Conservation (phyloP, 1,140 invertebrate species). For the Dendroctonus ponderosae region DNA sequence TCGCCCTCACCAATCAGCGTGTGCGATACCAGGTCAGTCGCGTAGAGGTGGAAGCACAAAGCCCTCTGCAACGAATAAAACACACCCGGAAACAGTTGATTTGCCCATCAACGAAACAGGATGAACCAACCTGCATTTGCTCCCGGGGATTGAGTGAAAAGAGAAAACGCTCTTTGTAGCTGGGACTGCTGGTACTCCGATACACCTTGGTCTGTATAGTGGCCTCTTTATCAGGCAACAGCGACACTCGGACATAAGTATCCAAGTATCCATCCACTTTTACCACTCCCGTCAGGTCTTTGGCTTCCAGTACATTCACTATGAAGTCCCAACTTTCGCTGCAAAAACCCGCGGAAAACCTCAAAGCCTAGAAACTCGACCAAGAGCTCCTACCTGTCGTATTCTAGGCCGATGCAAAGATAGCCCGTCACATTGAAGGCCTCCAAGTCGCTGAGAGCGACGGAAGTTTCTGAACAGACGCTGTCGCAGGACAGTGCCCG, state of each 20-base stretch:
- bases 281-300: constrained; percentile 66
- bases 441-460: constrained; percentile 69
- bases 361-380: not conserved
- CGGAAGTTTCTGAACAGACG: constrained; percentile 78
- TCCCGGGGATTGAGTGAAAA: constrained; percentile 62
- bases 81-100: no score
- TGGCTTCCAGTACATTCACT: constrained; percentile 74
- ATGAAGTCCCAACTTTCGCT: constrained; percentile 70
- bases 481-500: constrained; percentile 79
- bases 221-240: constrained; percentile 69
- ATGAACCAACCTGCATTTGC: constrained; percentile 29
- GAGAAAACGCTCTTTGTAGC: constrained; percentile 73
- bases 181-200: constrained; percentile 64
- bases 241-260: constrained; percentile 72
- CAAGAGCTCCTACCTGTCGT: constrained; percentile 59
- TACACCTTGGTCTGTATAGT: constrained; percentile 75
- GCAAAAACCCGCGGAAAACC: constrained; percentile 18
- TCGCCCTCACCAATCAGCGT: constrained; percentile 67
- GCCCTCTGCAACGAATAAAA: constrained; percentile 46
- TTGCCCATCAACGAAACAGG: no score
- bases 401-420: constrained; percentile 74
- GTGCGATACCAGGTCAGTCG: constrained; percentile 62
- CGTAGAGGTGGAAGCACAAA: constrained; percentile 63
- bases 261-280: constrained; percentile 62
- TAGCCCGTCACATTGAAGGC: constrained; percentile 72